A percentile compares a stretch with the other conserved stretches of the same genome.
phyloP scores from a whole-genome alignment of 2,888 invertebrate species.

The Xiphydria camelus region DNA sequence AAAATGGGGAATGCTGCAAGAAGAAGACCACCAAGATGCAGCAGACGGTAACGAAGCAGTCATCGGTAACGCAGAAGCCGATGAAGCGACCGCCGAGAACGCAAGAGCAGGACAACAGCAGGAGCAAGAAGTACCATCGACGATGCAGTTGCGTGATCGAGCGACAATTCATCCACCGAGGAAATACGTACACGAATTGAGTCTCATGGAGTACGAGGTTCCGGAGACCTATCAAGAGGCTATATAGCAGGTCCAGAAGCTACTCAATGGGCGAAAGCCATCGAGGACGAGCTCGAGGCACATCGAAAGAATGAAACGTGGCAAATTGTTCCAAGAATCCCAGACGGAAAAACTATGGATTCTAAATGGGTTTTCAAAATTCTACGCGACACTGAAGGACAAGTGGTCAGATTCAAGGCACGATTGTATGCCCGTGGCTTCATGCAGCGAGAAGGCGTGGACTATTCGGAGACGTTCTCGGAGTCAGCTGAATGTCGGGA shows the following conservation, averaged over 20 bases:
- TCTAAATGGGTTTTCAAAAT: background rate
- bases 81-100: constrained; percentile 3
- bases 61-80: constrained; percentile 3
- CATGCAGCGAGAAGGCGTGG: background rate
- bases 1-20: no score
- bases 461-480: constrained; percentile 2
- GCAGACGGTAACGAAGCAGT: constrained; percentile 2
- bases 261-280: background rate
- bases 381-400: background rate
- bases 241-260: background rate
- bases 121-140: background rate
- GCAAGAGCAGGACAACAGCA: constrained; percentile 4
- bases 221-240: background rate
- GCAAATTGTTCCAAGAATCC: background rate
- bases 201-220: constrained; percentile 9
- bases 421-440: background rate
- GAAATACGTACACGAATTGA: background rate
- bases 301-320: background rate
- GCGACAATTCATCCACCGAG: background rate
- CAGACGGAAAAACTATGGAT: background rate
- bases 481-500: no score
- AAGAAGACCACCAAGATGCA: constrained; percentile 1
- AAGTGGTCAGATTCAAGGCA: background rate
- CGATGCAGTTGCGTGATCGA: background rate
- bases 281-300: background rate